phyloP scores from a whole-genome alignment of 2,888 invertebrate genomes.

The Clivina fossor region DNA sequence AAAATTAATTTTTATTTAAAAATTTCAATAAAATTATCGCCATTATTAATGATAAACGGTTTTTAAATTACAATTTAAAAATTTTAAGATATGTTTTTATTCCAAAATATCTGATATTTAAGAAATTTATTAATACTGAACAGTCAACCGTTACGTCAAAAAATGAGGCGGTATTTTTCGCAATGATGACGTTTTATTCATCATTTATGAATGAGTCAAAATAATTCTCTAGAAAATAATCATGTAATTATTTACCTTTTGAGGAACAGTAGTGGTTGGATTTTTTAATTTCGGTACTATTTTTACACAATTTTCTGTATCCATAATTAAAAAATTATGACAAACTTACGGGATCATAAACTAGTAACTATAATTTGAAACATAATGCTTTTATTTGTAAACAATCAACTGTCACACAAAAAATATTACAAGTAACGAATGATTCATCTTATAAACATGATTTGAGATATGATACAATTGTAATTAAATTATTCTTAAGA shows the following conservation, averaged over 20 bases:
- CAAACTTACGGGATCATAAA: neutral
- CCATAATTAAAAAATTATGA: conserved; percentile 1
- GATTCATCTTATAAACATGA: neutral
- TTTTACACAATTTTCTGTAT: neutral
- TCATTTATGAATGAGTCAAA: neutral
- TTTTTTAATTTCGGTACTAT: neutral
- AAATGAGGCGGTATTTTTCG: too few relatives aligned
- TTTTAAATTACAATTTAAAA: too few relatives aligned
- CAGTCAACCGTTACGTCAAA: too few relatives aligned
- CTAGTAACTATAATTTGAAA: neutral
- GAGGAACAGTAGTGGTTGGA: neutral
- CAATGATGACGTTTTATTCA: too few relatives aligned
- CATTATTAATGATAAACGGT: too few relatives aligned
- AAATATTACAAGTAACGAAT: conserved; percentile 4
- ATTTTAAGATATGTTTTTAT: too few relatives aligned
- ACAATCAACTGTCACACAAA: conserved; percentile 3
- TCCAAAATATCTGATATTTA: too few relatives aligned
- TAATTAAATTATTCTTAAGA: neutral
- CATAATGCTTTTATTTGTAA: conserved; percentile 5
- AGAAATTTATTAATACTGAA: too few relatives aligned
- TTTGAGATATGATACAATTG: conserved; percentile 1
- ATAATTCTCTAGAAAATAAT: neutral
- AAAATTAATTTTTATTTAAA: too few relatives aligned
- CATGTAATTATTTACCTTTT: neutral
- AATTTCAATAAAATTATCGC: too few relatives aligned